phyloP scores from a whole-genome alignment of 2,797 vertebrate genomes.

The Neoniphon sammara region DNA sequence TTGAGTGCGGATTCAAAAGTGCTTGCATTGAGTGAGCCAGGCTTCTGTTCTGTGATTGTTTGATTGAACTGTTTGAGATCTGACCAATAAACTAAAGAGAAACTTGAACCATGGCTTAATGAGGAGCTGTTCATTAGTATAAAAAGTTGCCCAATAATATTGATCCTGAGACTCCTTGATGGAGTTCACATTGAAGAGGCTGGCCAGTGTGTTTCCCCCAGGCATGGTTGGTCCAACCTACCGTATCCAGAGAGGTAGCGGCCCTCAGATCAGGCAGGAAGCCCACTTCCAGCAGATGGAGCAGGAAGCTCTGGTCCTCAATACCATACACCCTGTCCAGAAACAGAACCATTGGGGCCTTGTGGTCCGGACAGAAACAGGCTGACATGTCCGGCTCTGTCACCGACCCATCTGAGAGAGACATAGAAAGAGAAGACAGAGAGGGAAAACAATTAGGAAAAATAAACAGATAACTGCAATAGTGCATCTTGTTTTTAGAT shows the following conservation, averaged over 20 bases:
- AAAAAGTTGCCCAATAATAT: constrained; percentile 29
- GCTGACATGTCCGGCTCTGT: constrained; percentile 96
- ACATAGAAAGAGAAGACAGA: constrained; percentile 29
- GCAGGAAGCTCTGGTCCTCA: constrained; percentile 94
- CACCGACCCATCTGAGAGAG: constrained; percentile 89
- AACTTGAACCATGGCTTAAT: constrained; percentile 9
- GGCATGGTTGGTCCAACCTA: constrained; percentile 59
- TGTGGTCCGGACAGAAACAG: constrained; percentile 97
- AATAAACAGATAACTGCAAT: not conserved
- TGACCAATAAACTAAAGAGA: not conserved
- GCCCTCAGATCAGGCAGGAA: constrained; percentile 96
- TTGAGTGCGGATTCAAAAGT: too few species aligned
- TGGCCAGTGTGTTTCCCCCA: not conserved
- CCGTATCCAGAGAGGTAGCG: constrained; percentile 94
- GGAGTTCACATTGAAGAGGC: constrained; percentile 24
- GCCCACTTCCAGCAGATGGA: constrained; percentile 95
- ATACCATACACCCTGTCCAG: constrained; percentile 97
- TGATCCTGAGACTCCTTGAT: constrained; percentile 27
- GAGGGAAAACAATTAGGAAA: not conserved
- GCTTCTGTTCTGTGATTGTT: not conserved
- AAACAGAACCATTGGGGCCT: constrained; percentile 98
- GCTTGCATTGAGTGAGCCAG: not conserved
- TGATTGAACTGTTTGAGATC: not conserved
- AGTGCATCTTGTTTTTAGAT: not conserved
- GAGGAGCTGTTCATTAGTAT: constrained; percentile 20